A percentile compares a stretch with the other conserved stretches of the same genome.
Conservation (phyloP, 1,140 invertebrate genomes). For the Pseudomyrmex concolor region DNA sequence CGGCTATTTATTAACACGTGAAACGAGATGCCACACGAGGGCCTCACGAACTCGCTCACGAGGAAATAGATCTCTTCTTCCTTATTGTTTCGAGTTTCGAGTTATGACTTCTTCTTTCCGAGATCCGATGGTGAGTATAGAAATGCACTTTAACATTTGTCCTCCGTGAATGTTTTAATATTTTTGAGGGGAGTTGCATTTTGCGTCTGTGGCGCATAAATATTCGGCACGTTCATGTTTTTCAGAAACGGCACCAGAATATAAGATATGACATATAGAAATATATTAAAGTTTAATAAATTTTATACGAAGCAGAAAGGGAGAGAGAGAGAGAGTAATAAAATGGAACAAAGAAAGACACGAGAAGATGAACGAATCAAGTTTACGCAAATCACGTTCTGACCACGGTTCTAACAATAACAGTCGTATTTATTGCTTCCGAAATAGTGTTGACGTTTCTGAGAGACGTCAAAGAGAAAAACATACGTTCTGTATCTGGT, state of each 20-base stretch:
- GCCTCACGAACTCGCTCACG: slow-evolving; percentile 19
- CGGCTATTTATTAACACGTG: slow-evolving; percentile 84
- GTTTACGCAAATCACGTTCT: slow-evolving; percentile 22
- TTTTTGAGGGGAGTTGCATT: not conserved
- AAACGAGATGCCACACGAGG: slow-evolving; percentile 78
- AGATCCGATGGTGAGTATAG: not conserved
- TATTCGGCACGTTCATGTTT: not conserved
- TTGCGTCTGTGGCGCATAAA: not conserved
- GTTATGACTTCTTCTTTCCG: not conserved
- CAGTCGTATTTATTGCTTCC: slow-evolving; percentile 42
- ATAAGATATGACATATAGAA: too few relatives aligned
- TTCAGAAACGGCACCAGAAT: not conserved
- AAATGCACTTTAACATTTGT: not conserved
- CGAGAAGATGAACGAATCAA: slow-evolving; percentile 11
- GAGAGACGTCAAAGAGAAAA: slow-evolving; percentile 3
- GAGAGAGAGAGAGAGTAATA: not conserved
- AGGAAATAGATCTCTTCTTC: slow-evolving; percentile 50
- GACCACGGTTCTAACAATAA: slow-evolving; percentile 30
- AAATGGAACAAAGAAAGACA: not conserved
- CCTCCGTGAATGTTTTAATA: not conserved
- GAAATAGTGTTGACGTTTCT: slow-evolving; percentile 24
- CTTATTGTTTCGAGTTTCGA: not conserved
- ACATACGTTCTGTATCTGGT: not conserved
- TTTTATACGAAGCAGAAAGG: slow-evolving; percentile 15
- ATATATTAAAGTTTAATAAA: slow-evolving; percentile 22